phyloP scores from a whole-genome alignment of 1,140 invertebrate species.

The Lucilia cuprina region DNA sequence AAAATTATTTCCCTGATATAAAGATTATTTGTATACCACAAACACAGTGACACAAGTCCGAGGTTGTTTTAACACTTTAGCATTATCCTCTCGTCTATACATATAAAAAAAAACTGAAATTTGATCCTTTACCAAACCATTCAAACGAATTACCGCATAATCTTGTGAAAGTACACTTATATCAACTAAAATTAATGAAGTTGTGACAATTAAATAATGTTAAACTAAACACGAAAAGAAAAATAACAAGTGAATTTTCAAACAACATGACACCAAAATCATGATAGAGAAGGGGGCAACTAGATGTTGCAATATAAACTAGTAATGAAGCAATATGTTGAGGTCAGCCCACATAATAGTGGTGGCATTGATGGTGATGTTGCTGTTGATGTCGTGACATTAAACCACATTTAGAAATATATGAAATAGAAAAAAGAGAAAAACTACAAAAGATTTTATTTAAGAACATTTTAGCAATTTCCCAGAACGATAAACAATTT shows the following conservation, averaged over 20 bases:
- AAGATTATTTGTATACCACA: no score
- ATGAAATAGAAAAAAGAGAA: neutral
- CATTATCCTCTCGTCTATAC: no score
- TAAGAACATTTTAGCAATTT: conserved; percentile 30
- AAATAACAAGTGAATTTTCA: neutral
- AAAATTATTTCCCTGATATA: no score
- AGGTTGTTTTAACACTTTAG: no score
- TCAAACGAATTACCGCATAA: no score
- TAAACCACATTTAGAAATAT: neutral
- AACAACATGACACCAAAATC: neutral
- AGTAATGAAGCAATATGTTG: neutral
- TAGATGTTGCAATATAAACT: neutral
- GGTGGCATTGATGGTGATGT: neutral
- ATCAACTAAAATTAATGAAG: neutral
- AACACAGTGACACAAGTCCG: no score
- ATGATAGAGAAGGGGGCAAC: neutral
- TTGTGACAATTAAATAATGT: conserved; percentile 14
- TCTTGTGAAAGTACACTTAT: no score
- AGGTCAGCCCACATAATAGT: neutral
- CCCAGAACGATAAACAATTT: conserved; percentile 36
- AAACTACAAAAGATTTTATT: neutral
- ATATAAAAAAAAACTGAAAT: no score
- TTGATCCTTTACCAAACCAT: no score
- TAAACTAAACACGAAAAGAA: neutral
- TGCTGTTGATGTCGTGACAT: neutral